Evolutionary conservation across 2,888 invertebrate genomes (phyloP), one percentile per base, ranked within the genome.

Genomic region (Aphodius sticticus): DNA sequence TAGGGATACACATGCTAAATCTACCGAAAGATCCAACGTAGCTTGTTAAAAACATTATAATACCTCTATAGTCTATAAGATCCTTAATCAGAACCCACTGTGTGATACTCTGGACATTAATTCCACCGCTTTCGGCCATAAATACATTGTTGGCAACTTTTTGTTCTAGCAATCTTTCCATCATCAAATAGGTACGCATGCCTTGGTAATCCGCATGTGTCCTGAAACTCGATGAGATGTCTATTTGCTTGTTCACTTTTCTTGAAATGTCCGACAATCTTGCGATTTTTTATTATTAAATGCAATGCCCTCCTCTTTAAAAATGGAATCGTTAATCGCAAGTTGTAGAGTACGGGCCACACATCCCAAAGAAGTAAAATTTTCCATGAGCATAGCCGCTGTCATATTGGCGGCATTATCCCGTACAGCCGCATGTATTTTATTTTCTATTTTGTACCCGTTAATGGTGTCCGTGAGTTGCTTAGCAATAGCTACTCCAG

Each of bases 401-500:
- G 37, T 70, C 78, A 81, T 81, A 12, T 74, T 81, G 36, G 26
- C 35, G 16, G 76, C 77, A 72, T 81, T 80, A 75, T 79, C 76
- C 69, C 78, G 77, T 16, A 80, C 37, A 16, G 77, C 70, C 37
- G 79, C 69, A 77, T 53, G 69, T 69, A 80, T 70, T 69, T 79
- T 81, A 15, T 38, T 72, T 72, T 26, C 3, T 53, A 77, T 69
- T 70, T 69, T 79, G 38, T 70, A 80, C 53, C 76, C 35, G 38
- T 80, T 71, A 16, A 79, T 37, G 16, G 76, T 79, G 14, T 80
- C 78, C 69, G 16, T 76, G 26, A 80, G 75, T 78, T 78, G 78
- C 78, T 80, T 35, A n/a, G 72, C 76, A 14, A 79, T 79, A 77
- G 72, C 76, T 71, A 35, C 53, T 37, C 80, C 69, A 69, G 78